Evolutionary conservation across 2,797 vertebrate genomes (phyloP), one percentile per base, ranked within the genome.

Genomic region (Anguilla anguilla): DNA sequence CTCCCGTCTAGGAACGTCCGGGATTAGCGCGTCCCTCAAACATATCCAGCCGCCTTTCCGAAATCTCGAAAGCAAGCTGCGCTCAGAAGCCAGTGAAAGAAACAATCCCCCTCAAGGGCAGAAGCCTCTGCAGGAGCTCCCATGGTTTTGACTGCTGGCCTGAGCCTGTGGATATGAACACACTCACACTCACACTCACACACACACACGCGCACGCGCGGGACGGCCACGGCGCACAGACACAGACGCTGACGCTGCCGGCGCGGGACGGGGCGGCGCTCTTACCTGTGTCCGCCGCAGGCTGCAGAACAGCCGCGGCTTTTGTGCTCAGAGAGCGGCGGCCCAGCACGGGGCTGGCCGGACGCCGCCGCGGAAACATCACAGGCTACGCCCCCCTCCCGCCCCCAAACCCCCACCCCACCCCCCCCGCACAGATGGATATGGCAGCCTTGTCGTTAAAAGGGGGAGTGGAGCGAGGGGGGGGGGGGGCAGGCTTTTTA

Each of bases 271-370:
- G 92, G 93, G 93, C 90, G 89, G 90, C 91, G 87, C 91, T 46
- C 91, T 94, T 96, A 96, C 95, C 96, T 95, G 93, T 89, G 86
- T 89, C 90, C 87, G 92, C 93, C 90, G 91, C 94, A 93, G 88
- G 90, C 90, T 89, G 89, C 90, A 91, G 89, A 91, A 92, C 93
- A 91, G 91, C 90, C 89, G 89, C 86, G 88, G 89, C 92, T 90
- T 87, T 92, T 90, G 91, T 89, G 88, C 92, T 90, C 91, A 74
- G 87, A 87, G 87, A 87, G 88, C 84, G 94, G 35, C 86, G 79
- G 89, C 89, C 87, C 91, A 91, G 92, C 91, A 43, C 90, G 91
- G 85, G 79, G 88, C 89, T 72, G 74, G 86, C 87, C 84, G 59
- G 88, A 89, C 86, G 85, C 69, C 69, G 53, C 74, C 31, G 88